Evolutionary conservation across 2,113 vertebrate species (phyloP), one percentile per base, ranked within the genome.

Genomic region (Aptenodytes forsteri): DNA sequence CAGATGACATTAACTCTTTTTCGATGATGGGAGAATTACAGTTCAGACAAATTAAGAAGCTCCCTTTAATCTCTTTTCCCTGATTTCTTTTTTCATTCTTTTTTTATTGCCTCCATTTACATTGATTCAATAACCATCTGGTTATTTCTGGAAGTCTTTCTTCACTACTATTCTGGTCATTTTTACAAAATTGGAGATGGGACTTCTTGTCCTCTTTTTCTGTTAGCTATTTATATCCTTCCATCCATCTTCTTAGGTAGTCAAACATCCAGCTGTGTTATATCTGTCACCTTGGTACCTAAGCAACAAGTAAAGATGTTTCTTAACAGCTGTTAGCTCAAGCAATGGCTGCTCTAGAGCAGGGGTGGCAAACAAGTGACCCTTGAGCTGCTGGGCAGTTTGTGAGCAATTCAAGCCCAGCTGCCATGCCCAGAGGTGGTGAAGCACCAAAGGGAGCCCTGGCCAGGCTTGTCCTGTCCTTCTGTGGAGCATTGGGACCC

Each of bases 151-250:
- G 96, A 94, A 90, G 27, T 58, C 25, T 86, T 86, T 72, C 62
- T 90, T 36, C 79, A 29, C 70, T 82, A 13, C 75, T 87, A 65
- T 97, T 95, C 90, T 66, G 90, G 90, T 93, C 90, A 88, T 67
- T 78, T 49, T 76, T 61, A 88, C 66, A 49, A 36, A n/a, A 83
- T 22, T 54, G n/a, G 49, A 91, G 75, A 93, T 70, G 62, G 87
- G 82, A 96, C 96, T 77, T 83, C 77, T 22, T 95, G 90, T 94
- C 86, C 96, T 95, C 83, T 92, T 86, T 83, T 70, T 40, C 85
- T 62, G 12, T 88, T 38, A 58, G 90, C 92, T 96, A 95, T 97
- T 97, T 96, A 92, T 97, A 95, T 72, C 78, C 70, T 83, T 61
- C 86, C 94, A 91, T 96, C 91, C 90, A 79, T 90, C 94, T 85